Conservation (phyloP, 2,113 vertebrate species). For the Poecile atricapillus region DNA sequence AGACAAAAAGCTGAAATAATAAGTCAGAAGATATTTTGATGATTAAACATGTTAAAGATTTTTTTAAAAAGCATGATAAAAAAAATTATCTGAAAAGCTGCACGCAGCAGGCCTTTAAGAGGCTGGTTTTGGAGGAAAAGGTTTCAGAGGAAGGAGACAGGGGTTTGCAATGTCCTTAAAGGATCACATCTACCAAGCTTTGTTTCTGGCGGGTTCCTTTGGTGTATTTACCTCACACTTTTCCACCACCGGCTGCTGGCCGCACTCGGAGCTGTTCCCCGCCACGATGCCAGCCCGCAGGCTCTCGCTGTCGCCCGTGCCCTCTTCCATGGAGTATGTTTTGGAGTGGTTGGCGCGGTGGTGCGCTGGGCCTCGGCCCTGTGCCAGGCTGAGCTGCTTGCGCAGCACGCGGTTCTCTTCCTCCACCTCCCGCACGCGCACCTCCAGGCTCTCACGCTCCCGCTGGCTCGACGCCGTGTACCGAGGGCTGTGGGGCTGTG, state of each 20-base stretch:
- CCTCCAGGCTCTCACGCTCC: constrained; percentile 87
- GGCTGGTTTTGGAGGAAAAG: background rate
- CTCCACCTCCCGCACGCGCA: constrained; percentile 90
- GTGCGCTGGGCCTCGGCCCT: constrained; percentile 62
- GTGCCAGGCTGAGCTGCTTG: constrained; percentile 85
- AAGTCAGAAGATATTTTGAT: background rate
- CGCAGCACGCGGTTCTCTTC: constrained; percentile 91
- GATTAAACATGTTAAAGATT: background rate
- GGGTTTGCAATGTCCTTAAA: background rate
- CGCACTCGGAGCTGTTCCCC: constrained; percentile 90
- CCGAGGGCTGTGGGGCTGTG: constrained; percentile 81
- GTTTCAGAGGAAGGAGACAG: background rate
- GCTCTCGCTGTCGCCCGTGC: constrained; percentile 89
- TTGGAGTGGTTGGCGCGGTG: constrained; percentile 82
- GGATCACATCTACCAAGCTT: background rate
- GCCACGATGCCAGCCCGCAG: constrained; percentile 81
- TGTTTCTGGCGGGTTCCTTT: background rate
- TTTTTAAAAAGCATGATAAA: background rate
- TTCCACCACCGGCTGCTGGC: constrained; percentile 90
- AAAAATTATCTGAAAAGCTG: background rate
- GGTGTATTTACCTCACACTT: constrained; percentile 90
- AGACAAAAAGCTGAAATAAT: background rate
- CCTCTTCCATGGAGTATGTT: constrained; percentile 90
- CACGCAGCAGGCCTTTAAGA: background rate
- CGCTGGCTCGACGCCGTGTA: constrained; percentile 76